Conservation (phyloP, 2,888 invertebrate genomes). For the Yponomeuta plumbellus region DNA sequence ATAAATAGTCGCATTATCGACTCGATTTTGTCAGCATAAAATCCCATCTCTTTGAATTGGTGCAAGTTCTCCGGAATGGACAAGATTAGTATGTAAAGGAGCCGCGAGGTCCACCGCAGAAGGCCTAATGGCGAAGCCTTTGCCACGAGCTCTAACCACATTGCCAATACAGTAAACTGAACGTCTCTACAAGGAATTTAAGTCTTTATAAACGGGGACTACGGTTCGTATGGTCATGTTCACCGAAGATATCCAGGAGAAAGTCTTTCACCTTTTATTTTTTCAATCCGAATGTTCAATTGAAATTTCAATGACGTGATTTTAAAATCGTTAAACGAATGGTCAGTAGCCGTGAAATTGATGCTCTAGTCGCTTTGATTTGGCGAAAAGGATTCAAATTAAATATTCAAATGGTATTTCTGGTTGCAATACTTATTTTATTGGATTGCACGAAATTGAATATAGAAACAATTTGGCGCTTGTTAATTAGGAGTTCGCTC, state of each 20-base stretch:
- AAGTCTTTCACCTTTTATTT: constrained; percentile 41
- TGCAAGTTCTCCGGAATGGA: constrained; percentile 49
- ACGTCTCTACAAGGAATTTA: not conserved
- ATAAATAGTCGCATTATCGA: not conserved
- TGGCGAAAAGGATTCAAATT: not conserved
- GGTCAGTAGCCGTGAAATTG: not conserved
- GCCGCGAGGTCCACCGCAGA: constrained; percentile 50
- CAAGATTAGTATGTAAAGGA: constrained; percentile 69
- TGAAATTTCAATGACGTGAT: constrained; percentile 2
- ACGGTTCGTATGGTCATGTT: not conserved
- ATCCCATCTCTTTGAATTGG: constrained; percentile 60
- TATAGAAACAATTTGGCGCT: constrained; percentile 1
- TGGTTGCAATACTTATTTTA: not conserved
- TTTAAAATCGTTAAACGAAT: not conserved
- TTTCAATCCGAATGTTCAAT: constrained; percentile 7
- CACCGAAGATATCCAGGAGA: constrained; percentile 34
- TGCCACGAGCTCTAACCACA: constrained; percentile 32
- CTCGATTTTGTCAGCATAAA: not conserved
- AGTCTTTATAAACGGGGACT: not conserved
- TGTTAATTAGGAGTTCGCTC: not conserved
- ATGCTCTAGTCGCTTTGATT: not conserved
- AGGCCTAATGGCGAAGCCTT: constrained; percentile 53
- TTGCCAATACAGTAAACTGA: not conserved
- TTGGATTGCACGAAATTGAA: not conserved
- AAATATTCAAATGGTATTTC: constrained; percentile 14